These are phyloP conservation scores for human (Homo sapiens) DNA, from an alignment of 2,113 vertebrate species.

Conservation along the genomic window GRCh38 chr5:112066001-112066500, in stretches of 20 bases:
- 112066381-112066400: neutral
- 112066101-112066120: constrained; percentile 28
- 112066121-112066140: constrained; percentile 16
- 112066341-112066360: neutral
- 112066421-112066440: neutral
- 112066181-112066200: constrained; percentile 58
- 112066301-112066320: constrained; percentile 46
- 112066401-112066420: constrained; percentile 5
- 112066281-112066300: constrained; percentile 26
- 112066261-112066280: constrained; percentile 2
- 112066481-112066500: neutral
- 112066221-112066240: constrained; percentile 50
- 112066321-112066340: constrained; percentile 47
- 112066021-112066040: constrained; percentile 22
- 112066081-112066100: constrained; percentile 14
- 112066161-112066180: constrained; percentile 57
- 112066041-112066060: constrained; percentile 48
- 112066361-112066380: neutral
- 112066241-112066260: constrained; percentile 41
- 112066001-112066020: neutral
- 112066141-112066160: constrained; percentile 31
- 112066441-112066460: neutral
- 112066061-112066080: constrained; percentile 59
- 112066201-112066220: constrained; percentile 30
- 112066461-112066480: neutral